Evolutionary conservation across 2,888 invertebrate genomes (phyloP), one percentile per base, ranked within the genome.

Genomic region (Lingula anatina): DNA sequence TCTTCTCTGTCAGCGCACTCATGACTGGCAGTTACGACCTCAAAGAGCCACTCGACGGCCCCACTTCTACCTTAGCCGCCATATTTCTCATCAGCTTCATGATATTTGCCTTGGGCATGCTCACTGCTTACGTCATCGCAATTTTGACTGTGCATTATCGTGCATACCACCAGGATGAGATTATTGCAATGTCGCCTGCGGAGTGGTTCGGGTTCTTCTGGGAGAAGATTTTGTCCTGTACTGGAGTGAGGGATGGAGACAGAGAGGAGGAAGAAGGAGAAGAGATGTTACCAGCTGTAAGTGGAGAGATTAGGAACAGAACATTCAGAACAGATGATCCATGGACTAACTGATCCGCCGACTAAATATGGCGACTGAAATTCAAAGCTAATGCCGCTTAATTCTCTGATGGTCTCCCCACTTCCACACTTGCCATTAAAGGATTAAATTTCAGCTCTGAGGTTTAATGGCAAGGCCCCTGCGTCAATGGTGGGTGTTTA

Each of bases 61-160:
- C 56, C 31, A 48, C 54, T 25, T 45, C 52, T 5, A 41, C 54
- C 1, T 59, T 62, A 41, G 51, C 53, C n/a, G 44, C 49, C 21
- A 36, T 72, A 4, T 67, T 67, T 47, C 42, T 70, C 4, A 51
- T 70, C 38, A 56, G 60, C 38, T 64, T 64, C 51, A 50, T 60
- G 18, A 56, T 69, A n/a, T 62, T 71, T 48, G 65, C 55, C 1
- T 52, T 61, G 21, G 71, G 69, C 27, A 55, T 70, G n/a, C 56
- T 72, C 27, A 58, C 63, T 1, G 56, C 64, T n/a, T 73, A 73
- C 57, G 73, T 68, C 42, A 57, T 74, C 24, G 66, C 73, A 5
- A 62, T 70, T 15, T 55, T 75, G 46, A 60, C 63, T 2, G 66
- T 62, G 49, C 59, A 69, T 54, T 59, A 67, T 54, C 60, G 59